Evolutionary conservation across 2,888 invertebrate genomes (phyloP).

Genomic region (Scotopteryx bipunctaria): DNA sequence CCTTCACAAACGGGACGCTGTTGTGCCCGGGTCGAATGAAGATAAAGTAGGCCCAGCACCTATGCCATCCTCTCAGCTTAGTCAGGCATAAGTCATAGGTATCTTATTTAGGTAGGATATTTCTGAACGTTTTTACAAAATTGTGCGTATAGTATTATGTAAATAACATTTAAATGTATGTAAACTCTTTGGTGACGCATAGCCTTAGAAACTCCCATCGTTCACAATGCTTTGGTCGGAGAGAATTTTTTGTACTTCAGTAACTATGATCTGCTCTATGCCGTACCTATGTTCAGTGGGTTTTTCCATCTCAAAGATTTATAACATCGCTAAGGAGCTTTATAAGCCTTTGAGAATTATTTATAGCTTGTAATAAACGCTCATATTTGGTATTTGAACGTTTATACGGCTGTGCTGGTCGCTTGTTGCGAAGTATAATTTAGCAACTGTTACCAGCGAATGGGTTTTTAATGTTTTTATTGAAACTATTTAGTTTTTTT

Average conservation of each 20-base stretch:
- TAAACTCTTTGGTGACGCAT: no score
- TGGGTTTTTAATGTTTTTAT: slow-evolving; percentile 29
- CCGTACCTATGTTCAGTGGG: slow-evolving; percentile 31
- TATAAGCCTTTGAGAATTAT: slow-evolving; percentile 43
- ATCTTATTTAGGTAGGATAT: no score
- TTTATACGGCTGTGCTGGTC: slow-evolving; percentile 35
- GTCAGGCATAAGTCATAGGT: no score
- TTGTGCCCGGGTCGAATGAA: no score
- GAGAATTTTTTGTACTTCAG: not conserved
- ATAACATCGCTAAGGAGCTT: slow-evolving; percentile 41
- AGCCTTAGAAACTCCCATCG: no score
- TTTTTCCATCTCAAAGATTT: slow-evolving; percentile 41
- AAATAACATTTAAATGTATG: no score
- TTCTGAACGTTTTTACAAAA: no score
- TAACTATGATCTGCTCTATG: slow-evolving; percentile 4
- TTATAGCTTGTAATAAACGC: slow-evolving; percentile 42
- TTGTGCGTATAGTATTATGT: no score
- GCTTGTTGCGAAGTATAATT: slow-evolving; percentile 28
- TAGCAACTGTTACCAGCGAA: slow-evolving; percentile 35
- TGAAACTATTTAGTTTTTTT: slow-evolving; percentile 3
- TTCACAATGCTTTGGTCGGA: no score
- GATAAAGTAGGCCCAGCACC: no score
- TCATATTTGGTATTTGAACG: slow-evolving; percentile 41
- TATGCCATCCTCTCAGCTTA: no score
- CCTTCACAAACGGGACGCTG: no score